These are phyloP conservation scores for Caenorhabditis uteleia DNA, from an alignment of 2,888 invertebrate genomes.

Conservation along the genomic window DNA sequence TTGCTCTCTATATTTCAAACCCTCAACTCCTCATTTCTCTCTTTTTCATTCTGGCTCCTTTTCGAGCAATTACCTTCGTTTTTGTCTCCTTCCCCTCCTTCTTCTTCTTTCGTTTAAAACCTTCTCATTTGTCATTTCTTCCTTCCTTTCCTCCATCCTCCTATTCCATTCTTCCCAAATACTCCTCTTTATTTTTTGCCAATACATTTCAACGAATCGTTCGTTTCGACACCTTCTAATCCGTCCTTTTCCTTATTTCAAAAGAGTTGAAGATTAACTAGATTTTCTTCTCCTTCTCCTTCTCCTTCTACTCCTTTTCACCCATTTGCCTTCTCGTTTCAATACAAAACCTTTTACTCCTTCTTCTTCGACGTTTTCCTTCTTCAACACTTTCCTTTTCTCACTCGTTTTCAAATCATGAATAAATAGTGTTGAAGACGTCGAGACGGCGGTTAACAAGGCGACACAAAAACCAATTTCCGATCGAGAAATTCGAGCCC, in stretches of 20 bases:
- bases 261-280: no score
- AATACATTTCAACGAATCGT: no score
- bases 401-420: no score
- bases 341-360: conserved; percentile 11
- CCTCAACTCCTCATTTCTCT: conserved; percentile 3
- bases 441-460: no score
- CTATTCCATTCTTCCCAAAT: conserved; percentile 6
- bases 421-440: no score
- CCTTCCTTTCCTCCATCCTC: conserved; percentile 8
- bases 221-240: no score
- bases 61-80: not conserved
- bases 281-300: no score
- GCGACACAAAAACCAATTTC: no score
- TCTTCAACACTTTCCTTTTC: conserved; percentile 2
- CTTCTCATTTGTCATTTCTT: conserved; percentile 1
- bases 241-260: no score
- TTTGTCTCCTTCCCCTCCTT: not conserved
- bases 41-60: not conserved
- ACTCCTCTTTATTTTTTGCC: conserved; percentile 2
- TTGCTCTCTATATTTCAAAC: not conserved
- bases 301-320: no score
- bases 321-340: conserved; percentile 8
- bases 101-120: conserved; percentile 4
- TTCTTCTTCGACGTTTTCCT: conserved; percentile 7
- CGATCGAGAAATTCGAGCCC: no score